Base-by-base conservation (phyloP, 2,888 invertebrate species). In the Catocala fraxini region DNA sequence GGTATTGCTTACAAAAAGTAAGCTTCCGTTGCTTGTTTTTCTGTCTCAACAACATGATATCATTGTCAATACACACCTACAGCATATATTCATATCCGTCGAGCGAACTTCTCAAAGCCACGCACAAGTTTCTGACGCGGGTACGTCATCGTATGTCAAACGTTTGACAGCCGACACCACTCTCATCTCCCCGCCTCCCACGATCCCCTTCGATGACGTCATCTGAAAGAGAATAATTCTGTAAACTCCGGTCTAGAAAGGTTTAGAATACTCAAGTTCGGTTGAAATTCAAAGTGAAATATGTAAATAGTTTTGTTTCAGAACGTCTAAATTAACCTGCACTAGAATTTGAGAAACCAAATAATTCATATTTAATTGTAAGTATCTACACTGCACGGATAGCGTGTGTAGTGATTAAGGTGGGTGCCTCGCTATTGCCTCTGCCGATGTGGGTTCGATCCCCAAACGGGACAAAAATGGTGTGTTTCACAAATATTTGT, bases 91-190 rank as follows among this genome's bases (percentile, higher is more conserved):
- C 46, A 48, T 59, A 58, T 63, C 54, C 25, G 33, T 53, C 39
- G 49, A 69, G 69, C 71, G 69, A 82, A 75, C 78, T 79, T 68
- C 77, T 80, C 79, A 75, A 85, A 87, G 82, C 83, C 82, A 81
- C 79, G 81, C 81, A 79, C 81, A 87, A 89, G 86, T 88, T 88
- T 84, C 82, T 81, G 84, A 86, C 83, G 80, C 76, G 77, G 80
- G 77, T 81, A 84, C 73, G 77, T 91, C 91, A 89, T 88, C 89
- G 89, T 85, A 85, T 86, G 86, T 91, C 89, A 88, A 84, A 86
- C 71, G 81, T 87, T 87, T 90, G 89, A 90, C 89, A 90, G 85
- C 82, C 77, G 77, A 86, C 87, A 83, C 81, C 81, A 70, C 77
- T 72, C 81, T 75, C 49, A 76, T 79, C 71, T 78, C 70, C 71